Evolutionary conservation across 1,140 invertebrate species (phyloP).

Genomic region (Halictus rubicundus): DNA sequence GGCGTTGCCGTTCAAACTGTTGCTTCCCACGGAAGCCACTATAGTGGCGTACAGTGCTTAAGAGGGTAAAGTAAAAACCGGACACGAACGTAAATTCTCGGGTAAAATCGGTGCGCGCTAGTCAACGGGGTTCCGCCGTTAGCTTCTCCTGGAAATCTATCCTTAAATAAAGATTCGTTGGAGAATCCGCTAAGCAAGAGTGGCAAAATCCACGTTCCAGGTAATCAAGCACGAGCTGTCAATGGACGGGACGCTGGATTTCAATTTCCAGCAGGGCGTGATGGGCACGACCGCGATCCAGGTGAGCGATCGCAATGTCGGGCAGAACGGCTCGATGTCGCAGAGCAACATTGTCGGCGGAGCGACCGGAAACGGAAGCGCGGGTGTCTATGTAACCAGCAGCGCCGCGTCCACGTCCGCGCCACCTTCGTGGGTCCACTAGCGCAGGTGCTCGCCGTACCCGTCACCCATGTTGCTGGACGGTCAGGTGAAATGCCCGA

Average conservation of each 20-base stretch:
- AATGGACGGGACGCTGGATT: slow-evolving; percentile 95
- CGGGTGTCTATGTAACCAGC: slow-evolving; percentile 77
- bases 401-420: slow-evolving; percentile 81
- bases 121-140: too few species aligned
- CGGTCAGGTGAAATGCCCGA: slow-evolving; percentile 65
- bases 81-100: too few species aligned
- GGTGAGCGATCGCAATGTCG: slow-evolving; percentile 67
- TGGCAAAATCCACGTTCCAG: slow-evolving; percentile 72
- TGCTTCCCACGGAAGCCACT: too few species aligned
- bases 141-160: not conserved
- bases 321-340: slow-evolving; percentile 60
- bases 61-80: too few species aligned
- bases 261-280: slow-evolving; percentile 87
- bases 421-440: slow-evolving; percentile 86
- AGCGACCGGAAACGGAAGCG: slow-evolving; percentile 60
- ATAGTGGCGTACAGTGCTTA: too few species aligned
- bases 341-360: slow-evolving; percentile 67
- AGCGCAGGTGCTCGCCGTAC: slow-evolving; percentile 75
- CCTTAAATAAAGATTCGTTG: too few species aligned
- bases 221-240: slow-evolving; percentile 95
- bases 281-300: slow-evolving; percentile 69
- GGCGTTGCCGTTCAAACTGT: too few species aligned
- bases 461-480: slow-evolving; percentile 63
- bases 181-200: not conserved
- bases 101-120: too few species aligned